Evolutionary conservation across 2,113 vertebrate species (phyloP).

Genomic region (Ictalurus punctatus): DNA sequence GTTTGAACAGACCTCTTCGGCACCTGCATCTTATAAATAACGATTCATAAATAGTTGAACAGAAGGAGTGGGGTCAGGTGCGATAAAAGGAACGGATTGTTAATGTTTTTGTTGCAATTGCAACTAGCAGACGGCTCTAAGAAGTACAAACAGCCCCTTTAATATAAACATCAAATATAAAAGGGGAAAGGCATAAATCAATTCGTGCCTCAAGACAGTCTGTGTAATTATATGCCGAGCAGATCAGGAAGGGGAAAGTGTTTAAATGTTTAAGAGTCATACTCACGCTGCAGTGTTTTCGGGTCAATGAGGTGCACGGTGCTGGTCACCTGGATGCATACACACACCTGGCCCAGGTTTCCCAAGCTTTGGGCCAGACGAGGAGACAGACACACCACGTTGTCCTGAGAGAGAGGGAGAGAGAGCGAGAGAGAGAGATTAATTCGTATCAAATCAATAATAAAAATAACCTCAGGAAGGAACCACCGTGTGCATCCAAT

Average conservation of each 20-base stretch:
- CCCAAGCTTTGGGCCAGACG: constrained; percentile 92
- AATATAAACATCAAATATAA: not conserved
- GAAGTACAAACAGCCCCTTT: not conserved
- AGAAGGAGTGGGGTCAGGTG: no score
- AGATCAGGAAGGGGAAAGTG: not conserved
- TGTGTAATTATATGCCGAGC: not conserved
- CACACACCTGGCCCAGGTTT: constrained; percentile 95
- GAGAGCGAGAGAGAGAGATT: not conserved
- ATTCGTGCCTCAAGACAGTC: not conserved
- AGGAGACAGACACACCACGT: constrained; percentile 91
- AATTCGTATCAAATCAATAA: not conserved
- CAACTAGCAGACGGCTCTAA: not conserved
- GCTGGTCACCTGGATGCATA: constrained; percentile 89
- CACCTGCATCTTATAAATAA: not conserved
- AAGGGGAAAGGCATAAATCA: not conserved
- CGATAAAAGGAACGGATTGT: not conserved
- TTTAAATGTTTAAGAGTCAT: not conserved
- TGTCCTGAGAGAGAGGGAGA: constrained; percentile 77
- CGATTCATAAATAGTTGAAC: no score
- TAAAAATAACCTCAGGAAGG: not conserved
- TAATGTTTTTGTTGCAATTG: not conserved
- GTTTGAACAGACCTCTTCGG: not conserved
- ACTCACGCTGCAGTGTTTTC: constrained; percentile 89
- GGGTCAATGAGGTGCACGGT: constrained; percentile 93
- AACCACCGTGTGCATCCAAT: not conserved